Percentiles rank a stretch among this genome's conserved stretches.
These are phyloP conservation scores for Cynaeus angustus DNA, from an alignment of 2,888 invertebrate genomes.

Conservation along the genomic window DNA sequence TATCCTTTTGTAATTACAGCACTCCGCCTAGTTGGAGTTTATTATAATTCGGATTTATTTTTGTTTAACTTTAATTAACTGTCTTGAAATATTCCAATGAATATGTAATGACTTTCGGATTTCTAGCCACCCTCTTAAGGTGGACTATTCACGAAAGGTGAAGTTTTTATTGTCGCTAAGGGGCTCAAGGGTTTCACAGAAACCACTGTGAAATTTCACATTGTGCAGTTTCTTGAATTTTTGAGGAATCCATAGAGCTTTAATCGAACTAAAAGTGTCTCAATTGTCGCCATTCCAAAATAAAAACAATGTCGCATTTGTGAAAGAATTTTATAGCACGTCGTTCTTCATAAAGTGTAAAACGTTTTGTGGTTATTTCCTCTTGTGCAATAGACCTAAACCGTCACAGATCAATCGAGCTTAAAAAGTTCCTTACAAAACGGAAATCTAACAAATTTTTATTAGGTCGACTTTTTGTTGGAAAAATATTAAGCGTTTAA, in stretches of 20 bases:
- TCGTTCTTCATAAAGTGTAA: constrained; percentile 51
- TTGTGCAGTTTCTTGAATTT: not conserved
- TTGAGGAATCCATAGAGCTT: too few species aligned
- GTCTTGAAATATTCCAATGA: constrained; percentile 46
- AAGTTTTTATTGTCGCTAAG: constrained; percentile 36
- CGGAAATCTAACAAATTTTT: constrained; percentile 52
- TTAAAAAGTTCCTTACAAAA: constrained; percentile 54
- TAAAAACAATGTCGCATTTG: constrained; percentile 45
- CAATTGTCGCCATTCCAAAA: constrained; percentile 41
- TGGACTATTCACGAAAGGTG: constrained; percentile 30
- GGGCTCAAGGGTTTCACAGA: constrained; percentile 32
- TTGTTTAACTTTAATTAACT: constrained; percentile 52
- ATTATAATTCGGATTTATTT: constrained; percentile 53
- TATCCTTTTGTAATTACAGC: constrained; percentile 52
- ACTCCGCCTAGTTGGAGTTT: constrained; percentile 53
- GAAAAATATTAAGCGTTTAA: constrained; percentile 48
- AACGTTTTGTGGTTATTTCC: constrained; percentile 55
- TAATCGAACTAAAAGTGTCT: not conserved
- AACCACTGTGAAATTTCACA: constrained; percentile 45
- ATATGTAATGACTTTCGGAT: constrained; percentile 43
- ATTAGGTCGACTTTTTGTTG: constrained; percentile 45
- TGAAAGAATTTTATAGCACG: constrained; percentile 54
- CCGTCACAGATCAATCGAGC: constrained; percentile 55
- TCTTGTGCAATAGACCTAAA: constrained; percentile 55
- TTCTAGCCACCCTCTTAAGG: constrained; percentile 41